Evolutionary conservation across 1,140 invertebrate genomes (phyloP).

Genomic region (Drosophila paulistorum): DNA sequence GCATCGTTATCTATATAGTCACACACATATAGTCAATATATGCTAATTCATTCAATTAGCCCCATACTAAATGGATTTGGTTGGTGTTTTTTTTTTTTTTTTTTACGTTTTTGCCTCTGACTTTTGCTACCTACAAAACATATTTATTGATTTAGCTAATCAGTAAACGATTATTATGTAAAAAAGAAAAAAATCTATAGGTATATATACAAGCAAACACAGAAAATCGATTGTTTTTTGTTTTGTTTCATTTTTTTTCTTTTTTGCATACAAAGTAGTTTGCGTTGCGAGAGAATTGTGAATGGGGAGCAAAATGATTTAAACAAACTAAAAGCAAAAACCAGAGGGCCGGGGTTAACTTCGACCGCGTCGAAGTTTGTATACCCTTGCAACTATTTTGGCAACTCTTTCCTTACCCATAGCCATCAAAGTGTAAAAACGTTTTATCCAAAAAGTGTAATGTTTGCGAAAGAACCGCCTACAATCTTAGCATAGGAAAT

Average conservation of each 20-base stretch:
- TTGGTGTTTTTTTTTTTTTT: not conserved
- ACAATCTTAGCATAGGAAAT: too few relatives aligned
- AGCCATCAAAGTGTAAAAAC: too few relatives aligned
- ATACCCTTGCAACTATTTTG: too few relatives aligned
- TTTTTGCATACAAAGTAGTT: slow-evolving; percentile 71
- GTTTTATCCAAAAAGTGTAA: too few relatives aligned
- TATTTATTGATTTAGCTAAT: slow-evolving; percentile 80
- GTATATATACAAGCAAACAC: not conserved
- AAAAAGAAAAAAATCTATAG: slow-evolving; percentile 19
- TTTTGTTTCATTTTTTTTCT: slow-evolving; percentile 10
- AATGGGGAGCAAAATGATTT: slow-evolving; percentile 8
- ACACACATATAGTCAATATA: slow-evolving; percentile 34
- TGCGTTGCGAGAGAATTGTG: slow-evolving; percentile 7
- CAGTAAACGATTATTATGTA: slow-evolving; percentile 77
- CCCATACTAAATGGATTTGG: slow-evolving; percentile 48
- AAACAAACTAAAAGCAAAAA: not conserved
- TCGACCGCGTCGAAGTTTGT: too few relatives aligned
- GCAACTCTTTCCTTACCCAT: too few relatives aligned
- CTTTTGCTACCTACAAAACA: slow-evolving; percentile 75
- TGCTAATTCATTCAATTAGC: slow-evolving; percentile 78
- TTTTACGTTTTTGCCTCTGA: slow-evolving; percentile 45
- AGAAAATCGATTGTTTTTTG: slow-evolving; percentile 57
- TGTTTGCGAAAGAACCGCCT: too few relatives aligned
- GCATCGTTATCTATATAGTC: slow-evolving; percentile 40
- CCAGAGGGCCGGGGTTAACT: too few relatives aligned